Percentiles rank a stretch among this genome's conserved stretches.
phyloP scores from a whole-genome alignment of 2,113 vertebrate genomes.

The Phycodurus eques region DNA sequence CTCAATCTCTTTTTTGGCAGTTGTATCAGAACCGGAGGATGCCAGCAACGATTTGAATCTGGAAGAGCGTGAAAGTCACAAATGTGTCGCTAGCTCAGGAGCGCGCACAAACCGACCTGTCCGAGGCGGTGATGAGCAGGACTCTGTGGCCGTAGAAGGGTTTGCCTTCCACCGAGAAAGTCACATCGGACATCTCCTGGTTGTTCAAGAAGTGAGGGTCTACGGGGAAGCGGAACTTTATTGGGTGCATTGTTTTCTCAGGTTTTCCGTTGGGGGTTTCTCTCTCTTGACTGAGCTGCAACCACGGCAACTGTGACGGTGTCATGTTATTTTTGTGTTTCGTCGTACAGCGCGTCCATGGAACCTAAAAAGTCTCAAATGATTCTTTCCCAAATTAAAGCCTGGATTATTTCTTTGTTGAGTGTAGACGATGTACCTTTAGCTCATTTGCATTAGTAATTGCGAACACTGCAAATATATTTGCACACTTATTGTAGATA shows the following conservation, averaged over 20 bases:
- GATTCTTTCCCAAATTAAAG: too few species aligned
- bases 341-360: too few species aligned
- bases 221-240: constrained; percentile 44
- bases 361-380: too few species aligned
- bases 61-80: constrained; percentile 9
- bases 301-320: too few species aligned
- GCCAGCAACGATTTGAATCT: constrained; percentile 92
- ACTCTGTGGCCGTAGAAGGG: constrained; percentile 97
- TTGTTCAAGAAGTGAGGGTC: constrained; percentile 98
- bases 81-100: neutral
- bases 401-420: too few species aligned
- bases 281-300: too few species aligned
- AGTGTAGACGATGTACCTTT: neutral
- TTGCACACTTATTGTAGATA: too few species aligned
- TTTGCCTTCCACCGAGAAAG: constrained; percentile 90
- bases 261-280: too few species aligned
- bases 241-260: too few species aligned
- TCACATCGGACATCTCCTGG: constrained; percentile 96
- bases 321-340: too few species aligned
- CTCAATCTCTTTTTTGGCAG: constrained; percentile 81
- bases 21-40: constrained; percentile 74
- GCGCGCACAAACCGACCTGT: constrained; percentile 74
- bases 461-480: too few species aligned
- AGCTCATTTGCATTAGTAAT: neutral
- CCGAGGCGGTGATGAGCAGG: constrained; percentile 91